Evolutionary conservation across 2,888 invertebrate genomes (phyloP), one percentile per base, ranked within the genome.

Genomic region (Dendrolimus houi): DNA sequence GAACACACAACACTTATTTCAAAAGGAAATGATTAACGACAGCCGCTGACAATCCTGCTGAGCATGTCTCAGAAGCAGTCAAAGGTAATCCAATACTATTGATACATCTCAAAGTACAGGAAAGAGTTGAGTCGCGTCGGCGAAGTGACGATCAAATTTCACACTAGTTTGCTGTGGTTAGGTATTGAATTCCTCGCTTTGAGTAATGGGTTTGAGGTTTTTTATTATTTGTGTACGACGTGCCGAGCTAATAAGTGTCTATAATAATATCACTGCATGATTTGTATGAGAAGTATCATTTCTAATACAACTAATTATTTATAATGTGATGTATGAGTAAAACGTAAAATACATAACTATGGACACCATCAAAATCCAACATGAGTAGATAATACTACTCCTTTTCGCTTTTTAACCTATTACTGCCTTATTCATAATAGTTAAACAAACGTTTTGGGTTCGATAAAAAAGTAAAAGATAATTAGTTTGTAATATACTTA

Each of bases 11-110:
- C 29, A 29, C 3, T 29, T 29, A 29, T 29, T 60, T 59, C 64
- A 64, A 76, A 71, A 71, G 70, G 69, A 70, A 75, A 80, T 83
- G 81, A 83, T 83, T 80, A 78, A 83, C 74, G 81, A 81, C 56
- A 65, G 60, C 62, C 70, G 62, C 64, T 72, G 83, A 75, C 81
- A 79, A 76, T 70, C 74, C 70, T 71, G 47, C 12, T 12, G 12
- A 47, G 47, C 9, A 47, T 12, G 71, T 68, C 70, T 29, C 29
- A 29, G 29, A 29, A 73, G 64, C 67, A 67, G 69, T 71, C 72
- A 64, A 68, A 70, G 69, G 79, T 73, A 81, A 81, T 77, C 74
- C 71, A 73, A 80, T 76, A 79, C 75, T 70, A 75, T 75, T 74
- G 78, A 75, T 75, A 75, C 74, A 70, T 70, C 68, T 67, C 63